A percentile compares a stretch with the other conserved stretches of the same genome.
Evolutionary conservation across 2,113 vertebrate genomes (phyloP).

Genomic region (Donacobius atricapilla): DNA sequence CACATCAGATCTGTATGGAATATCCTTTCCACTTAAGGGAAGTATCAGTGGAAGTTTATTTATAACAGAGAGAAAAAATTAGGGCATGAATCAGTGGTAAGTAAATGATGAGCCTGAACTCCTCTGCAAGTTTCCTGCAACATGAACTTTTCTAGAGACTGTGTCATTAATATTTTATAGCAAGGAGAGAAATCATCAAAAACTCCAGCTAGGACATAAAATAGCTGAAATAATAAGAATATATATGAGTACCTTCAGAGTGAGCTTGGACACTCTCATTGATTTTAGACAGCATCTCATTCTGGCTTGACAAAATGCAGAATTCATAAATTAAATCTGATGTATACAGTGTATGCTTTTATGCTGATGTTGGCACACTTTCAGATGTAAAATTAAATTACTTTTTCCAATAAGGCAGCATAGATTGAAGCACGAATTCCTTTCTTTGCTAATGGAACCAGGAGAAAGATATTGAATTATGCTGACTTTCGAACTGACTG

Average conservation of each 20-base stretch:
- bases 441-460: slow-evolving; percentile 56
- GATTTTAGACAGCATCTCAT: slow-evolving; percentile 30
- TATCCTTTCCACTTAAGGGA: not conserved
- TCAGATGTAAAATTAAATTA: slow-evolving; percentile 68
- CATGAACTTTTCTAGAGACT: not conserved
- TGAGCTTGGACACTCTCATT: not conserved
- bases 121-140: not conserved
- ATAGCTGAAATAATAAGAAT: not conserved
- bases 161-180: not conserved
- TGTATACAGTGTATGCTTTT: not conserved
- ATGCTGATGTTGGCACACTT: slow-evolving; percentile 56
- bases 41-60: not conserved
- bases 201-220: not conserved
- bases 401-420: slow-evolving; percentile 40
- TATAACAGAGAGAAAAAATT: not conserved
- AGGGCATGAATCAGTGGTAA: not conserved
- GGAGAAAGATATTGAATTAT: slow-evolving; percentile 58
- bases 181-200: slow-evolving; percentile 19
- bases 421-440: slow-evolving; percentile 38
- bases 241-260: not conserved
- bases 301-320: slow-evolving; percentile 20
- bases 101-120: not conserved
- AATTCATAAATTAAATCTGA: slow-evolving; percentile 44
- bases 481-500: slow-evolving; percentile 40
- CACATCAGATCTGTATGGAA: not conserved